Evolutionary conservation across 2,797 vertebrate genomes (phyloP).

Genomic region (Harpagifer antarcticus): DNA sequence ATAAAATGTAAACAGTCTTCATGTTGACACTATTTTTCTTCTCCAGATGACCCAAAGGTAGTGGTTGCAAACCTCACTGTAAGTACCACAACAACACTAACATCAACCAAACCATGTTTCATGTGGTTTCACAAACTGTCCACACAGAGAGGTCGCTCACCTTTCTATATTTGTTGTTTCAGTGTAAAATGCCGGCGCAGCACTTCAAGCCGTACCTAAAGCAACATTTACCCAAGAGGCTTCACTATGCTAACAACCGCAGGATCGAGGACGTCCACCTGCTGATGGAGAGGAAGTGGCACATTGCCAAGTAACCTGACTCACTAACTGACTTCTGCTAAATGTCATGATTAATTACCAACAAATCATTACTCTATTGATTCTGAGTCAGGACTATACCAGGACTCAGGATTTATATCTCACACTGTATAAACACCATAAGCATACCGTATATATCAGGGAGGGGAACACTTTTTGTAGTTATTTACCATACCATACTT

Average conservation of each 20-base stretch:
- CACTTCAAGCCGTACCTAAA: conserved; percentile 98
- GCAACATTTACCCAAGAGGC: conserved; percentile 94
- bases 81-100: conserved; percentile 72
- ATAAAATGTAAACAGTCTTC: background rate
- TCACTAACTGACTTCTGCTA: background rate
- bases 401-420: background rate
- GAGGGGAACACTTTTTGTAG: no score
- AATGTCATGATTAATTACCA: fast-evolving
- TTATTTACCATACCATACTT: no score
- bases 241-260: conserved; percentile 96
- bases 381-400: background rate
- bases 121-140: no score
- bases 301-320: conserved; percentile 89
- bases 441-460: no score
- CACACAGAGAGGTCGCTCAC: conserved; percentile 23
- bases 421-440: no score
- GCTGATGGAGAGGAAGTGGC: conserved; percentile 95
- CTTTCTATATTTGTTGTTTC: conserved; percentile 40
- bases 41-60: conserved; percentile 91
- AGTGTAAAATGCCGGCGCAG: conserved; percentile 96
- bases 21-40: conserved; percentile 27
- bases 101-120: background rate
- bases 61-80: conserved; percentile 97
- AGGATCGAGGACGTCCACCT: conserved; percentile 97
- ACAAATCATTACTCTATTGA: background rate